Evolutionary conservation across 2,888 invertebrate genomes (phyloP).

Genomic region (Napeogenes inachia): DNA sequence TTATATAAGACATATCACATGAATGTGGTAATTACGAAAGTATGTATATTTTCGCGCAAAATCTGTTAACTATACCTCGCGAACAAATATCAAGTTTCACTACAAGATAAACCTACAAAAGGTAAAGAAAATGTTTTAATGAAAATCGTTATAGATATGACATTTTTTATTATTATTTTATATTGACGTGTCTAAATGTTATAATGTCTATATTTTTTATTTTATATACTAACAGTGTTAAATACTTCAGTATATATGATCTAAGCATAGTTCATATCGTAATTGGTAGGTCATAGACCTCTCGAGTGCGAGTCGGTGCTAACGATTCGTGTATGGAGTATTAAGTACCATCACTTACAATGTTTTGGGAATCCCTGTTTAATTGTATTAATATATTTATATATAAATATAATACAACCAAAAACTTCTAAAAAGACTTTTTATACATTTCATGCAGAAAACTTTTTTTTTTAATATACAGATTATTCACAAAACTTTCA

Average conservation of each 20-base stretch:
- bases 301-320: constrained; percentile 30
- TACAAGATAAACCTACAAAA: neutral
- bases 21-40: constrained; percentile 3
- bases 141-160: neutral
- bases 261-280: constrained; percentile 24
- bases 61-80: neutral
- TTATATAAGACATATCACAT: neutral
- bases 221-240: too few relatives aligned
- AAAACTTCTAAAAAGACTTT: neutral
- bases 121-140: neutral
- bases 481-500: too few relatives aligned
- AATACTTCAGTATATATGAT: neutral
- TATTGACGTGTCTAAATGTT: too few relatives aligned
- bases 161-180: too few relatives aligned
- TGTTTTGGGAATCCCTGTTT: constrained; percentile 19
- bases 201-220: too few relatives aligned
- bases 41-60: constrained; percentile 1
- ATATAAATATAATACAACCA: neutral
- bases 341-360: constrained; percentile 37
- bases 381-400: neutral
- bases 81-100: neutral
- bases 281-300: constrained; percentile 54
- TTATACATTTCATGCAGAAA: too few relatives aligned
- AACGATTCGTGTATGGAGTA: constrained; percentile 50
- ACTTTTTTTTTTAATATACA: too few relatives aligned